Conservation (phyloP, 2,797 vertebrate genomes). For the Cheirogaleus major region DNA sequence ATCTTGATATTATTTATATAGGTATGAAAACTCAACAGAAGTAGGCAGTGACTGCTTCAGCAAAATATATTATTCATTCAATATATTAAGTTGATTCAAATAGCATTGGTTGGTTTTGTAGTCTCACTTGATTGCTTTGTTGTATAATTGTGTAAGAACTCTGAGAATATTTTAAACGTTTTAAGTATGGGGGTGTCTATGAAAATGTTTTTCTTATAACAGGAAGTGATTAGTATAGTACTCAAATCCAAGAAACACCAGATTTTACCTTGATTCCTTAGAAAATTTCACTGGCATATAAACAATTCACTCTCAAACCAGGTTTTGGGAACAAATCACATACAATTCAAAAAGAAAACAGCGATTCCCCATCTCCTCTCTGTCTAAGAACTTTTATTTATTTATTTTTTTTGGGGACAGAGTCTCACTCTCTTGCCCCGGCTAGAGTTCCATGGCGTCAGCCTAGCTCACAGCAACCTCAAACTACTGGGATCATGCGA, state of each 20-base stretch:
- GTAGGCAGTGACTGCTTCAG: slow-evolving; percentile 9
- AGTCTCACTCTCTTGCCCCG: too few relatives aligned
- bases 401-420: too few relatives aligned
- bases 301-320: slow-evolving; percentile 8
- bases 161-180: not conserved
- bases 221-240: not conserved
- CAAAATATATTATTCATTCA: slow-evolving; percentile 15
- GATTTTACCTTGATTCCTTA: not conserved
- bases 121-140: not conserved
- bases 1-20: slow-evolving; percentile 8
- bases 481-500: too few relatives aligned
- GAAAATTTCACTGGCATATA: slow-evolving; percentile 22
- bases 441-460: too few relatives aligned
- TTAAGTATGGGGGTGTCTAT: not conserved
- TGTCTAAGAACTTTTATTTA: too few relatives aligned
- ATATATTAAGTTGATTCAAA: slow-evolving; percentile 11
- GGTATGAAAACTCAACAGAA: slow-evolving; percentile 15
- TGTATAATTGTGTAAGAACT: not conserved
- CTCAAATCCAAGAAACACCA: not conserved
- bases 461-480: too few relatives aligned
- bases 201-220: slow-evolving; percentile 36
- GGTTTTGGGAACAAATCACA: slow-evolving; percentile 10
- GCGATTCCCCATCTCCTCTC: not conserved
- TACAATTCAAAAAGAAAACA: slow-evolving; percentile 16
- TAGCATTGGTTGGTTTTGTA: not conserved